Base-by-base conservation (phyloP, 1,140 invertebrate genomes). In the Notospermus geniculatus region DNA sequence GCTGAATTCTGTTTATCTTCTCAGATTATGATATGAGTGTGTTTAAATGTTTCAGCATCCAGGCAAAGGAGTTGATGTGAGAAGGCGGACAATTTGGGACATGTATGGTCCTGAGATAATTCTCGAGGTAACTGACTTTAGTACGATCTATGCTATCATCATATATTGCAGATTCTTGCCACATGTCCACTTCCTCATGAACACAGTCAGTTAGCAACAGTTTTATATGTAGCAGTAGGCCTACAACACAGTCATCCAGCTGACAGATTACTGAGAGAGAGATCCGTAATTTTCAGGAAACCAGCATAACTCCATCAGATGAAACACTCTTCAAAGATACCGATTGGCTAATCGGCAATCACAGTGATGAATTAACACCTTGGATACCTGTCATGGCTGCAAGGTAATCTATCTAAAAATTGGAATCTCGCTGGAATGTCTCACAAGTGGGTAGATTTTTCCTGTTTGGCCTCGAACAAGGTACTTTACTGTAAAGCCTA, bases 271-370 rank as follows among this genome's bases (percentile, higher is more conserved):
- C 23, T 27, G 7, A 28, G 27, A 25, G 60, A 46, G 25, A 63
- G 19, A 30, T 56, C 25, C 25, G 15, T 29, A 63, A 41, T 57
- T 58, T 66, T 7, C 57, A 80, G 80, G 82, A 81, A 71, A 60
- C 60, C 23, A 85, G 88, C 0, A 85, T 94, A 57, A 86, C 85
- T 60, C 91, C 91, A 29, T 88, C 88, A 30, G 85, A 87, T 62
- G 78, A 86, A 39, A 83, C 84, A 54, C 73, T 87, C n/a, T 93
- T 90, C 75, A 87, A 88, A 25, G 84, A 88, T 23, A 85, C 82
- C 43, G 91, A 97, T 77, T 98, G 95, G 93, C 80, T 98, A 15
- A 95, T 99, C 79, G 96, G 97, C 45, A 99, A 99, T 85, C 97
- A 99, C 84, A 96, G 94, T 43, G 97, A 98, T 85, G 96, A 98